Conservation (phyloP, 2,113 vertebrate species). For the Rattus rattus region DNA sequence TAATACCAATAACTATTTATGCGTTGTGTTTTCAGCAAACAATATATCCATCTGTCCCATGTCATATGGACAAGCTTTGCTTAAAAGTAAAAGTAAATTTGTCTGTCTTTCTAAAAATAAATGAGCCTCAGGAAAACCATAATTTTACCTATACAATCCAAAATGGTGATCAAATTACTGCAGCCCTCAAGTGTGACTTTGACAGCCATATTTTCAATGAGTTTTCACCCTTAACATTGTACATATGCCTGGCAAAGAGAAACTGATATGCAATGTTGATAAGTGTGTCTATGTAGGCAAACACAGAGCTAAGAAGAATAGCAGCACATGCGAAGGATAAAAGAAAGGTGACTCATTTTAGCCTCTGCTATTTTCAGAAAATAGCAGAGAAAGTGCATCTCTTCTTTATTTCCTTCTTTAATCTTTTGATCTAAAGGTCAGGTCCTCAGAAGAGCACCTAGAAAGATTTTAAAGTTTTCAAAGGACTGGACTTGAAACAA, state of each 20-base stretch:
- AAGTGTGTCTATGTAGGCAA: not conserved
- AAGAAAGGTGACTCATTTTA: not conserved
- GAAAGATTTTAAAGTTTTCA: constrained; percentile 69
- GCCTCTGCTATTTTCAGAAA: constrained; percentile 41
- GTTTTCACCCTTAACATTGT: not conserved
- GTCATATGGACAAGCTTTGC: not conserved
- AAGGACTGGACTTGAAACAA: constrained; percentile 49
- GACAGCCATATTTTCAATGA: not conserved
- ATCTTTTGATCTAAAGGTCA: constrained; percentile 74
- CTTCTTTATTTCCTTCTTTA: constrained; percentile 67
- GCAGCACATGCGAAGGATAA: not conserved
- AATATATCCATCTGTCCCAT: not conserved
- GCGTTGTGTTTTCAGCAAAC: not conserved
- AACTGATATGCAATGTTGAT: not conserved
- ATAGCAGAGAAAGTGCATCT: not conserved
- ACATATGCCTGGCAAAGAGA: not conserved
- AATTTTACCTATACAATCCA: not conserved
- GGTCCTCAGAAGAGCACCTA: not conserved
- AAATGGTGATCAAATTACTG: not conserved
- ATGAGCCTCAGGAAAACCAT: not conserved
- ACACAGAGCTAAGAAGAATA: not conserved
- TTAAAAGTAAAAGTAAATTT: not conserved
- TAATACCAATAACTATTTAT: not conserved
- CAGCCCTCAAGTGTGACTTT: not conserved
- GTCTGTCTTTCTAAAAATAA: not conserved